These are phyloP conservation scores for Catostylus mosaicus DNA, from an alignment of 30 jellyfish, hydroid and myxozoan species.

Conservation along the genomic window DNA sequence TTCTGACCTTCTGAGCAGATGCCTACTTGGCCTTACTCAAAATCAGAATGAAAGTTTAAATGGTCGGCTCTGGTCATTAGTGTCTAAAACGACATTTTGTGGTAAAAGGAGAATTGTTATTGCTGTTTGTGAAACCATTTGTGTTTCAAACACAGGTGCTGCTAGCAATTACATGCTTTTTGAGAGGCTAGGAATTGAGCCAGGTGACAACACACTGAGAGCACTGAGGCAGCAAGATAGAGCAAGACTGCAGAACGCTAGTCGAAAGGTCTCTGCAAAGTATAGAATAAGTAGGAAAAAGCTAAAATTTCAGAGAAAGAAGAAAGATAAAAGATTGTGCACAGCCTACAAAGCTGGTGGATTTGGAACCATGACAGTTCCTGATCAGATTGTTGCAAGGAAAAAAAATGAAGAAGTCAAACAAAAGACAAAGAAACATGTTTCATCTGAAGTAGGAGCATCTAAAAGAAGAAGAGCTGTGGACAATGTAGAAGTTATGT, in stretches of 20 bases:
- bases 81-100: slow-evolving; percentile 39
- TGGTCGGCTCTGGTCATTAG: slow-evolving; percentile 44
- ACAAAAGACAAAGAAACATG: background rate
- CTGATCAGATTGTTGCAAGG: background rate
- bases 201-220: slow-evolving; percentile 21
- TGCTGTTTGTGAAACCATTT: slow-evolving; percentile 27
- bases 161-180: slow-evolving; percentile 40
- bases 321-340: background rate
- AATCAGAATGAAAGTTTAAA: slow-evolving; percentile 45
- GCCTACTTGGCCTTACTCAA: slow-evolving; percentile 56
- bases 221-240: slow-evolving; percentile 37
- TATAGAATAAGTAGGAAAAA: slow-evolving; percentile 12
- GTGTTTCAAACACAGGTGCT: slow-evolving; percentile 56
- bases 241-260: slow-evolving; percentile 30
- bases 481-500: background rate
- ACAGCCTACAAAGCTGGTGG: slow-evolving; percentile 8
- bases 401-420: background rate
- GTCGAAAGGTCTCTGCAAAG: slow-evolving; percentile 14
- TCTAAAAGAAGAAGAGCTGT: slow-evolving; percentile 9
- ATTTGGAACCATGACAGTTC: background rate
- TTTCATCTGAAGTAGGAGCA: background rate
- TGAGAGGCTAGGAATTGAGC: slow-evolving; percentile 35
- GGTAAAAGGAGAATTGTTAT: slow-evolving; percentile 43
- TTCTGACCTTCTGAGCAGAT: slow-evolving; percentile 33
- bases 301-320: slow-evolving; percentile 15